Percentiles rank a stretch among this genome's conserved stretches.
phyloP scores from a whole-genome alignment of 2,113 vertebrate species.

The Capreolus pygargus region DNA sequence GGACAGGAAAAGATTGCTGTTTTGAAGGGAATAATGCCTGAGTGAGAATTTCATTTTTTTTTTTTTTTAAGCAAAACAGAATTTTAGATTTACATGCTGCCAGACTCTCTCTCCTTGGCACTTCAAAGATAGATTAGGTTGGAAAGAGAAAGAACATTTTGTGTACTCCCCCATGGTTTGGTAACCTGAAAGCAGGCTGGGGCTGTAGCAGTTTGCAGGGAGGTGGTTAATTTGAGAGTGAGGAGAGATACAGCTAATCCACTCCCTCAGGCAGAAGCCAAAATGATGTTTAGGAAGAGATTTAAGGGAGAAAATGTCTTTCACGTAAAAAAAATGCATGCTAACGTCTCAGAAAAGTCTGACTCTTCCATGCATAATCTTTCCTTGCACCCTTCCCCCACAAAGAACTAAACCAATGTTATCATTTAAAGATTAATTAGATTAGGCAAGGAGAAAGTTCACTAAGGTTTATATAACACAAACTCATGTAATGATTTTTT shows the following conservation, averaged over 20 bases:
- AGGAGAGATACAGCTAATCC: conserved; percentile 36
- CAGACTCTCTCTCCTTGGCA: conserved; percentile 13
- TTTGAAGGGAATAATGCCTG: not conserved
- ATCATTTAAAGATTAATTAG: conserved; percentile 63
- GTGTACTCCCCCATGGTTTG: not conserved
- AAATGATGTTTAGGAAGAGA: conserved; percentile 39
- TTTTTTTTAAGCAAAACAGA: conserved; percentile 43
- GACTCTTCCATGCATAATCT: not conserved
- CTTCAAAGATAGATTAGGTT: not conserved
- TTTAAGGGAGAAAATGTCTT: not conserved
- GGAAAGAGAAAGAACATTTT: conserved; percentile 20
- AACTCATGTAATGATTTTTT: conserved; percentile 70
- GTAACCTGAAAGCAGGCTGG: not conserved
- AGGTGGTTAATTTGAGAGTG: conserved; percentile 42
- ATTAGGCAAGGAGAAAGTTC: conserved; percentile 58
- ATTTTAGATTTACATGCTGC: not conserved
- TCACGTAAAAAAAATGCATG: not conserved
- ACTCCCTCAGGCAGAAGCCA: conserved; percentile 14
- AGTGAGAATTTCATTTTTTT: not conserved
- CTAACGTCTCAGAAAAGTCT: not conserved
- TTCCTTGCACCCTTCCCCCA: not conserved
- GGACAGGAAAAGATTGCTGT: not conserved
- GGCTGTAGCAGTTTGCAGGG: not conserved
- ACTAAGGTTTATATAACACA: conserved; percentile 66
- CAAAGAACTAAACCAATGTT: conserved; percentile 41